phyloP scores from a whole-genome alignment of 2,888 invertebrate species.

The Autographa gamma region DNA sequence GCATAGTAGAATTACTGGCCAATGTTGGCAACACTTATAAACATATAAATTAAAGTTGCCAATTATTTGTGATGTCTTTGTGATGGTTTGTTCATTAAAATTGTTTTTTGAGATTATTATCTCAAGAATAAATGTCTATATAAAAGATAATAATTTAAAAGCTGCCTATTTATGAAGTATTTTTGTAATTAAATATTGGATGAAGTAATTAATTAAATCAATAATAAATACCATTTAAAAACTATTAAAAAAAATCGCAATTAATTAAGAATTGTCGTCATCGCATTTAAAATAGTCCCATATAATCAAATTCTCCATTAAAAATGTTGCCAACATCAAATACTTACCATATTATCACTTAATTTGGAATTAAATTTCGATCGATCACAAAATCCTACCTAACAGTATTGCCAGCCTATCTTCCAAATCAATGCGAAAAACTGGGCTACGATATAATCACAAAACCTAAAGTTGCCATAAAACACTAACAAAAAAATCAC shows the following conservation, averaged over 20 bases:
- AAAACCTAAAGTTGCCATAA: constrained; percentile 41
- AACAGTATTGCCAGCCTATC: constrained; percentile 49
- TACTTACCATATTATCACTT: constrained; percentile 45
- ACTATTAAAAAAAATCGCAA: not conserved
- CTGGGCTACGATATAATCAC: constrained; percentile 38
- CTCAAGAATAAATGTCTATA: not conserved
- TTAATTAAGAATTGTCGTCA: not conserved
- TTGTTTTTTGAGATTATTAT: not conserved
- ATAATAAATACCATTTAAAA: not conserved
- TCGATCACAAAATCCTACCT: constrained; percentile 53
- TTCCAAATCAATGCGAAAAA: constrained; percentile 21
- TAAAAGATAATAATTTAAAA: constrained; percentile 9
- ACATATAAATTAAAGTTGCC: constrained; percentile 47
- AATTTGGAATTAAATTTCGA: constrained; percentile 52
- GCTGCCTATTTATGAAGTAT: not conserved
- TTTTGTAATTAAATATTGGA: not conserved
- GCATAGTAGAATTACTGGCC: constrained; percentile 52
- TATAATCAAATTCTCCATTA: constrained; percentile 15
- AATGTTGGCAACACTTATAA: constrained; percentile 55
- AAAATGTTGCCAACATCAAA: constrained; percentile 56
- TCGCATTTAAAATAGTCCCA: not conserved
- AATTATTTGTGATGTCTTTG: constrained; percentile 9
- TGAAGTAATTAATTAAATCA: not conserved
- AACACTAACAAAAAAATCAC: constrained; percentile 11
- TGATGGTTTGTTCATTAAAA: constrained; percentile 13